phyloP scores from a whole-genome alignment of 2,888 invertebrate species.

The Synanthedon andrenaeformis region DNA sequence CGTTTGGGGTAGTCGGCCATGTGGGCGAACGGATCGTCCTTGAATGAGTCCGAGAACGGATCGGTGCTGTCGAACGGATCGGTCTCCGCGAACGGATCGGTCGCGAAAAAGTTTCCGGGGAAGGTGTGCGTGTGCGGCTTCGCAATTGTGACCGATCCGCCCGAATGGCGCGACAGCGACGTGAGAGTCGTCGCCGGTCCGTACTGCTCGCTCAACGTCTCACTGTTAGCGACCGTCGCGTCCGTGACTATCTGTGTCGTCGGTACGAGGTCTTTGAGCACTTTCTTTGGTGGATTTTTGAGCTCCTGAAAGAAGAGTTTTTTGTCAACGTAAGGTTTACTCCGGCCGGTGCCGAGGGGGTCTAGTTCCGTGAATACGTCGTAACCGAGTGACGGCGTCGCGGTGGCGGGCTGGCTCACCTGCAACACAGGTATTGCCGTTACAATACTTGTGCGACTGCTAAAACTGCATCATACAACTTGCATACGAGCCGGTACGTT shows the following conservation, averaged over 20 bases:
- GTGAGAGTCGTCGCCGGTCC: slow-evolving; percentile 59
- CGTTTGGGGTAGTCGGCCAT: slow-evolving; percentile 46
- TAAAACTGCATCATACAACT: background rate
- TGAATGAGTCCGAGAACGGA: slow-evolving; percentile 73
- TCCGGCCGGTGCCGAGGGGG: slow-evolving; percentile 91
- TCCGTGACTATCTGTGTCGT: slow-evolving; percentile 45
- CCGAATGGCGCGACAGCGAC: slow-evolving; percentile 58
- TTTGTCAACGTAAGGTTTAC: slow-evolving; percentile 93
- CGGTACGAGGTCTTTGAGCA: slow-evolving; percentile 85
- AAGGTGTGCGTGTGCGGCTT: slow-evolving; percentile 34
- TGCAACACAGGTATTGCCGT: slow-evolving; percentile 53
- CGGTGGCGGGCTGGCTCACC: slow-evolving; percentile 48
- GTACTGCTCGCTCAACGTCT: slow-evolving; percentile 36
- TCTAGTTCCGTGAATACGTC: slow-evolving; percentile 95
- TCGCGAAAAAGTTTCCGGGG: slow-evolving; percentile 49
- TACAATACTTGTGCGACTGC: slow-evolving; percentile 11
- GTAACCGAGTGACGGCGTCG: slow-evolving; percentile 61
- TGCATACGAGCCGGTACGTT: background rate
- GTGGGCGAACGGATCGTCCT: slow-evolving; percentile 72
- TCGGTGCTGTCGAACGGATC: slow-evolving; percentile 82
- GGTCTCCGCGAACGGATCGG: slow-evolving; percentile 75
- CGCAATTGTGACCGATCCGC: slow-evolving; percentile 59
- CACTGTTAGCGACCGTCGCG: slow-evolving; percentile 30
- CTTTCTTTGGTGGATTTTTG: slow-evolving; percentile 94
- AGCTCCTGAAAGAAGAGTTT: slow-evolving; percentile 96